Conservation (phyloP, 2,113 vertebrate species). For the Psittacula cyanocephala region DNA sequence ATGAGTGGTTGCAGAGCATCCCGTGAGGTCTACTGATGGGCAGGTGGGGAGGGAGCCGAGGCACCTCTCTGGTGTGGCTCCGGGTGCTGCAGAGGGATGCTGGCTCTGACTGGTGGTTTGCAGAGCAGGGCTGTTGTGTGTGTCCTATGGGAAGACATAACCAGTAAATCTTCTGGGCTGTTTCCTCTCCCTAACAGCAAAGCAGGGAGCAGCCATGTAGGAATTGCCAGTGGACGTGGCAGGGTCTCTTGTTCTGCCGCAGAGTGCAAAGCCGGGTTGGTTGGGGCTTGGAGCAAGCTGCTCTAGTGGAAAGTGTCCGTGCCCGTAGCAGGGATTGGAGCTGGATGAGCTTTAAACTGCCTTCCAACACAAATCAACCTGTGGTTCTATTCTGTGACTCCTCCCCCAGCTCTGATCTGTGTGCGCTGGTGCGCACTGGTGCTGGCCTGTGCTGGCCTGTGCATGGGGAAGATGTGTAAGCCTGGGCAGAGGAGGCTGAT, state of each 20-base stretch:
- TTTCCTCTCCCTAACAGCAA: background rate
- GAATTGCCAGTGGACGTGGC: background rate
- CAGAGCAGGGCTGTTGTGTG: background rate
- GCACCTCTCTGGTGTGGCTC: background rate
- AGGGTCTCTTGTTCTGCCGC: background rate
- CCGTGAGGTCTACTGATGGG: background rate
- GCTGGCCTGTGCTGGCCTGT: background rate
- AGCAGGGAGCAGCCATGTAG: background rate
- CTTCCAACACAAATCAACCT: background rate
- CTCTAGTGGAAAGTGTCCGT: accelerated
- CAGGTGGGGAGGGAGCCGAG: background rate
- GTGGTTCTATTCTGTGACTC: background rate
- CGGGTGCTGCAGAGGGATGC: no score
- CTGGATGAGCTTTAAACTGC: background rate
- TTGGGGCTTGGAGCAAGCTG: background rate
- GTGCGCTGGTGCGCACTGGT: background rate
- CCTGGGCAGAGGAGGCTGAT: background rate
- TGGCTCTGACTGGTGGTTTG: background rate
- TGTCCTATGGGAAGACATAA: background rate
- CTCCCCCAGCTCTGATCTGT: background rate
- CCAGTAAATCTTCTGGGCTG: background rate
- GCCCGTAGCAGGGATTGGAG: background rate
- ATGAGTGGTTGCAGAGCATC: background rate
- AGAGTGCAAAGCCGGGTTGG: background rate
- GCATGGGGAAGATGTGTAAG: background rate